Conservation (phyloP, 2,888 invertebrate genomes). For the Diadegma fenestrale region DNA sequence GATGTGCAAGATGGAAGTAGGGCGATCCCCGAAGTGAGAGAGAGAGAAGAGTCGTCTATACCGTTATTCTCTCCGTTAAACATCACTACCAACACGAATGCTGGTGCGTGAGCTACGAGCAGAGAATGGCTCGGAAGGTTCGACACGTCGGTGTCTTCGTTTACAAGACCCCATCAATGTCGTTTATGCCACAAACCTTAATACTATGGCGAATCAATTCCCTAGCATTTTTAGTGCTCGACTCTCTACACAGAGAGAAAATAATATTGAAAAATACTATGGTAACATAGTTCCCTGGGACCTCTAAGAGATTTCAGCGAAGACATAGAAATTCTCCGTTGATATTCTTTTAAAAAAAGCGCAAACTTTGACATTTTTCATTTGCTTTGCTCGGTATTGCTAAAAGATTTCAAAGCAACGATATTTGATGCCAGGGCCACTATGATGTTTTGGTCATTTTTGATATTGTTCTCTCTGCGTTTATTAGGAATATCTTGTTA, state of each 20-base stretch:
- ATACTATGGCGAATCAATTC: background rate
- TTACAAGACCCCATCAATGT: background rate
- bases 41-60: conserved; percentile 70
- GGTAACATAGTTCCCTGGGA: no score
- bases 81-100: conserved; percentile 68
- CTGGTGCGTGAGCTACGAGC: conserved; percentile 37
- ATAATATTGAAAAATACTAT: no score
- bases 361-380: no score
- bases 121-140: conserved; percentile 44
- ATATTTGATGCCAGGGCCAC: no score
- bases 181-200: background rate
- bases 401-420: no score
- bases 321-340: no score
- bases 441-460: no score
- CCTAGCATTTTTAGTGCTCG: background rate
- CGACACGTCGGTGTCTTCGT: conserved; percentile 51
- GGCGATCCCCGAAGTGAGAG: conserved; percentile 72
- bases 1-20: conserved; percentile 71
- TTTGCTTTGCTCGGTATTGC: no score
- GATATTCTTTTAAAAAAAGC: no score
- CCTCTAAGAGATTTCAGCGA: no score
- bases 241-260: no score
- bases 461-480: no score
- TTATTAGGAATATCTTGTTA: background rate
- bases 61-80: conserved; percentile 74